phyloP scores from a whole-genome alignment of 2,888 invertebrate species.

The Opisthograptis luteolata region DNA sequence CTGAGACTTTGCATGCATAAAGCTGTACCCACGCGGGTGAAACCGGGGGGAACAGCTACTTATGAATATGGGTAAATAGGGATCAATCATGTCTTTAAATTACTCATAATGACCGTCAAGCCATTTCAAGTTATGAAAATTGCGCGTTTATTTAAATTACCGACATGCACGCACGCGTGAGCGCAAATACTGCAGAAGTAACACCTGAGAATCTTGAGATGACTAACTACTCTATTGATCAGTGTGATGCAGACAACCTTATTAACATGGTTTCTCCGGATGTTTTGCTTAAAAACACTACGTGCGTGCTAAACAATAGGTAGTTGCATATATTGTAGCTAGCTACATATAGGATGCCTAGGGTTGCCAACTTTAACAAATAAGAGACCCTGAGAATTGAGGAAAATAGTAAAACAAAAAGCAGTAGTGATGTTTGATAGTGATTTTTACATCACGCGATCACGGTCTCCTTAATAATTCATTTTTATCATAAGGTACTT shows the following conservation, averaged over 20 bases:
- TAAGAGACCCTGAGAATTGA: too few relatives aligned
- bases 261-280: slow-evolving; percentile 28
- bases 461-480: too few relatives aligned
- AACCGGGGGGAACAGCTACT: too few relatives aligned
- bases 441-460: too few relatives aligned
- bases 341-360: too few relatives aligned
- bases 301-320: background rate
- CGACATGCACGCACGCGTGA: slow-evolving; percentile 24
- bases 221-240: background rate
- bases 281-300: slow-evolving; percentile 19
- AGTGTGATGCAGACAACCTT: slow-evolving; percentile 4
- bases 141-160: slow-evolving; percentile 44
- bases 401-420: too few relatives aligned
- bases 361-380: too few relatives aligned
- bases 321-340: too few relatives aligned
- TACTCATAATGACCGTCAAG: slow-evolving; percentile 39
- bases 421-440: too few relatives aligned
- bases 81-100: slow-evolving; percentile 50
- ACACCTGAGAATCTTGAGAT: slow-evolving; percentile 13
- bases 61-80: slow-evolving; percentile 14
- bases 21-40: too few relatives aligned
- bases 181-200: background rate
- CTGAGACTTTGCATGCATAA: too few relatives aligned
- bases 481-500: too few relatives aligned
- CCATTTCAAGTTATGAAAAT: slow-evolving; percentile 32